phyloP scores from a whole-genome alignment of 2,113 vertebrate species.

The Tricholaema leucomelas region DNA sequence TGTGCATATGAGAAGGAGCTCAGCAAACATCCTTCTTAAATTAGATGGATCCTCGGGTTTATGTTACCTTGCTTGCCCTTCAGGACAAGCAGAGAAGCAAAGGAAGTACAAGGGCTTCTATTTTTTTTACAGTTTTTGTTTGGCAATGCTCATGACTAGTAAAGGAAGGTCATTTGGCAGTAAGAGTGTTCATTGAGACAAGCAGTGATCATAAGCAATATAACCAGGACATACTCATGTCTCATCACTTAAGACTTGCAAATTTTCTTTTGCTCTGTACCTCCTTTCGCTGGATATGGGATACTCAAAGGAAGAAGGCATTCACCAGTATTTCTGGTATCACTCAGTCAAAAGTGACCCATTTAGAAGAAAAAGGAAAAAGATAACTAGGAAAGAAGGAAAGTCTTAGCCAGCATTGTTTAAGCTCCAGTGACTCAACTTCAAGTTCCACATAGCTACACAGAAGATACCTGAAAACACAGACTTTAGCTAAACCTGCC shows the following conservation, averaged over 20 bases:
- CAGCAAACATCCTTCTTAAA: constrained; percentile 68
- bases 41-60: constrained; percentile 58
- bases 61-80: constrained; percentile 61
- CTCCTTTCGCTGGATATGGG: not conserved
- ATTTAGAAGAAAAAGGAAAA: not conserved
- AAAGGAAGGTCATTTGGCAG: constrained; percentile 16
- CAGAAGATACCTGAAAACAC: not conserved
- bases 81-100: constrained; percentile 47
- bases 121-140: not conserved
- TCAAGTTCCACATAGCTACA: not conserved
- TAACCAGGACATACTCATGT: not conserved
- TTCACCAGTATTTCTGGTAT: not conserved
- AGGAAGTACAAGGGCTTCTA: not conserved
- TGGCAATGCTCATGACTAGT: not conserved
- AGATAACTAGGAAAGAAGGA: not conserved
- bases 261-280: not conserved
- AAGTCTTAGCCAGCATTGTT: not conserved
- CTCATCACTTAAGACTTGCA: not conserved
- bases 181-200: not conserved
- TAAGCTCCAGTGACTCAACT: not conserved
- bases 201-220: not conserved
- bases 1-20: constrained; percentile 67
- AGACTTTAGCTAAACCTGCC: not conserved
- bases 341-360: not conserved
- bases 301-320: not conserved